Percentiles rank a stretch among this genome's conserved stretches.
Conservation (phyloP, 2,113 vertebrate species). For the Neolamprologus ventralis region DNA sequence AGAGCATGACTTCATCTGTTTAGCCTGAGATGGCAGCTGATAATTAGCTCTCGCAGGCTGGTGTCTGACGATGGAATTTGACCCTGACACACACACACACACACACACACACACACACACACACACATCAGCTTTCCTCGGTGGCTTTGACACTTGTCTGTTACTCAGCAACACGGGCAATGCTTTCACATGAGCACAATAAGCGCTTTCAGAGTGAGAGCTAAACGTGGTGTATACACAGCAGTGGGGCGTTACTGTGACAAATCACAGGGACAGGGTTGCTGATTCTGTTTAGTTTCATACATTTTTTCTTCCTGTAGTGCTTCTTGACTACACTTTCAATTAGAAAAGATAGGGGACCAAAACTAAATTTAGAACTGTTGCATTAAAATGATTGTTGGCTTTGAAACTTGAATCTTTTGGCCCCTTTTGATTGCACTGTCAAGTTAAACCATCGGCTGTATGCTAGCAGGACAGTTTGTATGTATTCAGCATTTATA, state of each 20-base stretch:
- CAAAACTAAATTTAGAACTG: background rate
- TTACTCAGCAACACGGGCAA: constrained; percentile 37
- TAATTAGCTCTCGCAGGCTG: constrained; percentile 21
- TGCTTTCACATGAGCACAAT: constrained; percentile 13
- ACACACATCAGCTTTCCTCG: constrained; percentile 21
- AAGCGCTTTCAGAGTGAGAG: background rate
- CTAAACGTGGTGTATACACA: background rate
- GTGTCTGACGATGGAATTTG: background rate
- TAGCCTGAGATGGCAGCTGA: constrained; percentile 14
- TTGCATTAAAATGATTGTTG: background rate
- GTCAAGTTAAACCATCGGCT: background rate
- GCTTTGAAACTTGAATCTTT: background rate
- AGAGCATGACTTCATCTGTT: background rate
- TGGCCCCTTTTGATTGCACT: background rate
- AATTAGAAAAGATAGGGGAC: background rate
- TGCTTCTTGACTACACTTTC: background rate
- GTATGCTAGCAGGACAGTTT: background rate
- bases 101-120: background rate
- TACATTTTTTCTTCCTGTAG: background rate
- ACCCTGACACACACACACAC: background rate
- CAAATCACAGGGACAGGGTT: background rate
- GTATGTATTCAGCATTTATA: background rate
- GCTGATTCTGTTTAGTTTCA: background rate
- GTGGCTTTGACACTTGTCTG: constrained; percentile 22
- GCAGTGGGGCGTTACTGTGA: background rate